Evolutionary conservation across 2,888 invertebrate species (phyloP).

Genomic region (Scelioninae gen. 2): DNA sequence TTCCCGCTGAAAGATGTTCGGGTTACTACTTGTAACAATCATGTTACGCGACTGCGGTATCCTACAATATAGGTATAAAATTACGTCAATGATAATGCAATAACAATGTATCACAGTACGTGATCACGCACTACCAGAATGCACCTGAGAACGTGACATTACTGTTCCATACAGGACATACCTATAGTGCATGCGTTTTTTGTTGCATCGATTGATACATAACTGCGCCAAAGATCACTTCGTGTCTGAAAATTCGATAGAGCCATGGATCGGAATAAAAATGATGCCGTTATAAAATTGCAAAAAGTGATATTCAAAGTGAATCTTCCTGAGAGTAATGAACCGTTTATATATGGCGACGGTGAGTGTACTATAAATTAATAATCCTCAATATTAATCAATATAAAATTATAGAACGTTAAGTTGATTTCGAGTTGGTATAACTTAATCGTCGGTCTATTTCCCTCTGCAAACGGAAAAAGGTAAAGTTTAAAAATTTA

Average conservation of each 20-base stretch:
- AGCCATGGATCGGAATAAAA: background rate
- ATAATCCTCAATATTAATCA: too few species aligned
- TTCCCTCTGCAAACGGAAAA: too few species aligned
- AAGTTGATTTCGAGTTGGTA: too few species aligned
- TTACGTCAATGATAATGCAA: slow-evolving; percentile 31
- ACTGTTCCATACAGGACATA: slow-evolving; percentile 29
- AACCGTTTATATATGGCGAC: too few species aligned
- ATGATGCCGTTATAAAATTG: too few species aligned
- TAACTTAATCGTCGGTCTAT: too few species aligned
- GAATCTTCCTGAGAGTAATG: too few species aligned
- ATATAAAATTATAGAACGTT: too few species aligned
- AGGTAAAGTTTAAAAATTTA: too few species aligned
- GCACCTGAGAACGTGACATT: slow-evolving; percentile 39
- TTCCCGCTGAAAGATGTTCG: slow-evolving; percentile 13
- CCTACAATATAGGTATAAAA: slow-evolving; percentile 17
- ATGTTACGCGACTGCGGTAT: slow-evolving; percentile 4
- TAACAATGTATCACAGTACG: slow-evolving; percentile 39
- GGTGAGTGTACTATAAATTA: too few species aligned
- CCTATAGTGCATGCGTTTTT: slow-evolving; percentile 15
- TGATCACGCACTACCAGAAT: slow-evolving; percentile 19
- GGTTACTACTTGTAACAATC: slow-evolving; percentile 4
- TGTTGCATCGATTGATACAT: slow-evolving; percentile 36
- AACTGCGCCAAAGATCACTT: slow-evolving; percentile 35
- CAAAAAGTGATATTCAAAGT: too few species aligned
- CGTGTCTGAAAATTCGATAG: slow-evolving; percentile 20